Conservation (phyloP, 2,797 vertebrate species). For the Buphagus erythrorhynchus region DNA sequence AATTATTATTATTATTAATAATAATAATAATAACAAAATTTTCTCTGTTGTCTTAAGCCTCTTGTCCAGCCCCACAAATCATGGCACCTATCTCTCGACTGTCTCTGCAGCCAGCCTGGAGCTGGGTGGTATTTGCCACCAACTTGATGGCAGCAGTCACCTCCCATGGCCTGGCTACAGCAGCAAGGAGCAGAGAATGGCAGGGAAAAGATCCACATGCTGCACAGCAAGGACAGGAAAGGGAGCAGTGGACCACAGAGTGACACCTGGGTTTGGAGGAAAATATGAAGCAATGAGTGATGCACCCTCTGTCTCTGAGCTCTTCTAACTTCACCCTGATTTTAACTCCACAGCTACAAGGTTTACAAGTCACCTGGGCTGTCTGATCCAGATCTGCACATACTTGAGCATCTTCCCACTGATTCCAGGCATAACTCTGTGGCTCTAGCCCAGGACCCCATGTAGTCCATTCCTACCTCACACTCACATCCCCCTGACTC, state of each 20-base stretch:
- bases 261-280: neutral
- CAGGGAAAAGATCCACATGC: neutral
- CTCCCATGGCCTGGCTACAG: neutral
- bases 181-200: neutral
- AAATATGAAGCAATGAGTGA: neutral
- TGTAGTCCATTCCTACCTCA: neutral
- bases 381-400: neutral
- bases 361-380: neutral
- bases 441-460: neutral
- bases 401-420: neutral
- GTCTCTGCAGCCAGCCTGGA: neutral
- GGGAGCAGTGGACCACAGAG: neutral
- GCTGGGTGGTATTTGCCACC: neutral
- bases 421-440: neutral
- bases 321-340: neutral
- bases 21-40: neutral
- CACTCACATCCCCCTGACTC: neutral
- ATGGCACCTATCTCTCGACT: accelerated
- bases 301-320: neutral
- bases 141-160: accelerated
- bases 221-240: neutral
- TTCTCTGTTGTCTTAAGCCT: neutral
- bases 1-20: neutral
- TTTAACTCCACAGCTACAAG: neutral
- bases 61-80: neutral